phyloP scores from a whole-genome alignment of 2,888 invertebrate genomes.

The Caenorhabditis auriculariae region DNA sequence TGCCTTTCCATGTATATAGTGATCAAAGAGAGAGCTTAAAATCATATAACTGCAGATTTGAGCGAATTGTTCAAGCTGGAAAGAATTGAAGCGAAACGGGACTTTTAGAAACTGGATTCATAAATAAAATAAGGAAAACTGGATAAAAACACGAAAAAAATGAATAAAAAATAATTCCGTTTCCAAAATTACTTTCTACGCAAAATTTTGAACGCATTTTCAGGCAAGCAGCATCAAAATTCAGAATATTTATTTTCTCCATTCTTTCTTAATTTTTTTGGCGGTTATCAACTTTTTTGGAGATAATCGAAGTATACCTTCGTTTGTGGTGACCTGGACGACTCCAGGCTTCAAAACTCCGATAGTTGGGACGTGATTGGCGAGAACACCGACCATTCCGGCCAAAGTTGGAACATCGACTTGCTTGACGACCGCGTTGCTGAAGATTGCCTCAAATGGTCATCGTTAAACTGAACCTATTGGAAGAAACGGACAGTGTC shows the following conservation, averaged over 20 bases:
- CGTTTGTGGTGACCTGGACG: slow-evolving; percentile 52
- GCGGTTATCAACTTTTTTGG: too few relatives aligned
- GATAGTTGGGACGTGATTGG: slow-evolving; percentile 62
- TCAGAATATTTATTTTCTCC: too few relatives aligned
- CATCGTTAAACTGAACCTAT: neutral
- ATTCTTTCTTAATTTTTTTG: too few relatives aligned
- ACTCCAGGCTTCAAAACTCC: slow-evolving; percentile 62
- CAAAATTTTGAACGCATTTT: neutral
- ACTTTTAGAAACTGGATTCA: too few relatives aligned
- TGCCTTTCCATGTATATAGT: too few relatives aligned
- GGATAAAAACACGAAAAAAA: neutral
- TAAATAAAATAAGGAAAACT: too few relatives aligned
- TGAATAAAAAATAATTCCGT: neutral
- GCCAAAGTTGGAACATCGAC: slow-evolving; percentile 62
- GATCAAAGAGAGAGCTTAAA: too few relatives aligned
- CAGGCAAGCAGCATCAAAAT: too few relatives aligned
- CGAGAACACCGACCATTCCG: slow-evolving; percentile 60
- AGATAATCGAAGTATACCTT: slow-evolving; percentile 46
- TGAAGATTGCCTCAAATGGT: slow-evolving; percentile 51
- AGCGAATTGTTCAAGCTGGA: too few relatives aligned
- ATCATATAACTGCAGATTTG: too few relatives aligned
- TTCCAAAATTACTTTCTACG: neutral
- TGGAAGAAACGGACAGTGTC: slow-evolving; percentile 30
- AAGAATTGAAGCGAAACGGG: too few relatives aligned
- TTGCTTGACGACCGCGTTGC: slow-evolving; percentile 56